Evolutionary conservation across 2,113 vertebrate species (phyloP), one percentile per base, ranked within the genome.

Genomic region (Cololabis saira): DNA sequence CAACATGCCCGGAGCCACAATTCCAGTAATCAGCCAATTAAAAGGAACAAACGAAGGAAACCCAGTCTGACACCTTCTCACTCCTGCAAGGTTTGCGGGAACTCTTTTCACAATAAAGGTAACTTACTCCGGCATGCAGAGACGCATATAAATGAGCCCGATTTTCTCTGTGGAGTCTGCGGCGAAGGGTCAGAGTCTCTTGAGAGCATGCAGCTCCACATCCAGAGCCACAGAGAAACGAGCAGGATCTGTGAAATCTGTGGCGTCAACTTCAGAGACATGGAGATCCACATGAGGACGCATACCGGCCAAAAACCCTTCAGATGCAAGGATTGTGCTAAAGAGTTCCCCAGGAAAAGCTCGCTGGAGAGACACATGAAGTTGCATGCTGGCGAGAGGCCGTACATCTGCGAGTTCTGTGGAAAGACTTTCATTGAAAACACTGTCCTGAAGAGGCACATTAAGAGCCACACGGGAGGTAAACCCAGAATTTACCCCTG

Each of bases 241-340:
- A 71, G 45, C 42, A 19, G 66, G 22, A 44, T 81, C 37, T 95
- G 94, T 0, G 93, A 91, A 19, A 53, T 87, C 56, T 91, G 90
- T 1, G 78, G 82, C 3, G 56, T 68, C 49, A 61, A 60, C 61
- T 87, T 88, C 53, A 78, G 74, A 62, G 86, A 86, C 67, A 84
- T 81, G 83, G 77, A 80, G 56, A 58, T 79, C 50, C 86, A 87
- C 74, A 81, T 80, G 88, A 85, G 80, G 53, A 83, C 67, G 0
- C 84, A 87, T 61, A 74, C 71, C 0, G 84, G 74, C 1, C 84
- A 81, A 48, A 89, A 89, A 40, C 87, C 82, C 1, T 87, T 85
- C 53, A 52, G 67, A 2, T 90, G 86, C 81, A 69, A 72, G 33
- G 82, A 81, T 61, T 88, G 86, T 0, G 79, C 81, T 2, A 86